Evolutionary conservation across 2,888 invertebrate species (phyloP).

Genomic region (Dione juno): DNA sequence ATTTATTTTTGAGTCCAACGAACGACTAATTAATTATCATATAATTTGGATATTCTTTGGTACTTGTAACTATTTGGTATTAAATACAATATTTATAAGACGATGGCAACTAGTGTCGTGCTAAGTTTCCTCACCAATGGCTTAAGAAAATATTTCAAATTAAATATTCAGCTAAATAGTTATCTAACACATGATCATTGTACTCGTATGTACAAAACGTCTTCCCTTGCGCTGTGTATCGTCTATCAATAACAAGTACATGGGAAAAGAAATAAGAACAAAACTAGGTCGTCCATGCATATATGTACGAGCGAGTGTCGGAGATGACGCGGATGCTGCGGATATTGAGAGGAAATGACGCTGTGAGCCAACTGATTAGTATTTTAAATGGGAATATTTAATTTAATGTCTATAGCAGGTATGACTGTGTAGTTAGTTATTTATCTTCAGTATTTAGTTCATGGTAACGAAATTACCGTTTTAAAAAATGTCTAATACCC

Average conservation of each 20-base stretch:
- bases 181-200: neutral
- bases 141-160: neutral
- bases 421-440: too few species aligned
- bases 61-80: too few species aligned
- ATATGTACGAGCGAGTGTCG: conserved; percentile 4
- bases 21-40: too few species aligned
- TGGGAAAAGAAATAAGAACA: conserved; percentile 5
- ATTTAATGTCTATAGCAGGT: too few species aligned
- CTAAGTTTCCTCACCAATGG: too few species aligned
- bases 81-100: too few species aligned
- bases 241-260: neutral
- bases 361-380: conserved; percentile 25
- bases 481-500: too few species aligned
- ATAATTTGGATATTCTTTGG: too few species aligned
- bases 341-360: conserved; percentile 29
- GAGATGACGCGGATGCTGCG: conserved; percentile 28
- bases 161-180: neutral
- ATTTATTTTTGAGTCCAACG: too few species aligned
- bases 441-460: too few species aligned
- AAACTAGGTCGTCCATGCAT: conserved; percentile 4
- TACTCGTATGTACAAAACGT: neutral
- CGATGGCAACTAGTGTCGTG: too few species aligned
- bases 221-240: neutral
- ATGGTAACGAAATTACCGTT: too few species aligned
- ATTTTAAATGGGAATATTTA: neutral